Conservation (phyloP, 2,797 vertebrate genomes). For the Pachyuromys duprasi region DNA sequence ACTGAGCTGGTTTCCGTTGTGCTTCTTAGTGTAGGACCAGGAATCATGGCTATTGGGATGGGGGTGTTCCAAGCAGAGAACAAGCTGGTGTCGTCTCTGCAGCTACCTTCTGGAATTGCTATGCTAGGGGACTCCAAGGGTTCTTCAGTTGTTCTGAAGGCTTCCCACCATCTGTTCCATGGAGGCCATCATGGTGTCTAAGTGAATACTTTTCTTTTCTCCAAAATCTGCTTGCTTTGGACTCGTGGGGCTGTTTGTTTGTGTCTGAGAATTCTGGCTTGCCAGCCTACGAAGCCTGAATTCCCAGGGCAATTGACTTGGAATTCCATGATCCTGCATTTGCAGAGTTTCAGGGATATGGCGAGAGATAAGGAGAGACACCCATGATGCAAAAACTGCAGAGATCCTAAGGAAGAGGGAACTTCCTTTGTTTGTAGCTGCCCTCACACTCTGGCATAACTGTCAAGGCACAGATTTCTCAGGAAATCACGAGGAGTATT, state of each 20-base stretch:
- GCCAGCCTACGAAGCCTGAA: background rate
- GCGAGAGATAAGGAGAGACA: background rate
- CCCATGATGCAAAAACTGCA: background rate
- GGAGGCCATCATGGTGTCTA: rapidly evolving
- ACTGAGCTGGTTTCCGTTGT: background rate
- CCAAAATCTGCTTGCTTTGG: background rate
- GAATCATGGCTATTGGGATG: background rate
- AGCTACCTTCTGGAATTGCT: background rate
- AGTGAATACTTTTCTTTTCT: constrained; percentile 28
- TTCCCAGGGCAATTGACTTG: background rate
- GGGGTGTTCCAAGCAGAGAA: background rate
- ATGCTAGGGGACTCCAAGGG: background rate
- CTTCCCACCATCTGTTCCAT: rapidly evolving
- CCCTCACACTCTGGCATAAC: background rate
- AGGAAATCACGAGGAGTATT: constrained; percentile 55
- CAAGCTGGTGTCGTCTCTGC: background rate
- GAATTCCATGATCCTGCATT: background rate
- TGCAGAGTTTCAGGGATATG: background rate
- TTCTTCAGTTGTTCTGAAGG: rapidly evolving
- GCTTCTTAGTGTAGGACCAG: background rate
- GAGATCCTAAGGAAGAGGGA: background rate
- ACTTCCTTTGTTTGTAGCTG: background rate
- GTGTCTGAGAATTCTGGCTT: constrained; percentile 47
- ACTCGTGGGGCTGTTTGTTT: constrained; percentile 1
- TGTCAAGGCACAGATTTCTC: constrained; percentile 17